Evolutionary conservation across 1,140 invertebrate species (phyloP), one percentile per base, ranked within the genome.

Genomic region (Stratiolaelaps scimitus): DNA sequence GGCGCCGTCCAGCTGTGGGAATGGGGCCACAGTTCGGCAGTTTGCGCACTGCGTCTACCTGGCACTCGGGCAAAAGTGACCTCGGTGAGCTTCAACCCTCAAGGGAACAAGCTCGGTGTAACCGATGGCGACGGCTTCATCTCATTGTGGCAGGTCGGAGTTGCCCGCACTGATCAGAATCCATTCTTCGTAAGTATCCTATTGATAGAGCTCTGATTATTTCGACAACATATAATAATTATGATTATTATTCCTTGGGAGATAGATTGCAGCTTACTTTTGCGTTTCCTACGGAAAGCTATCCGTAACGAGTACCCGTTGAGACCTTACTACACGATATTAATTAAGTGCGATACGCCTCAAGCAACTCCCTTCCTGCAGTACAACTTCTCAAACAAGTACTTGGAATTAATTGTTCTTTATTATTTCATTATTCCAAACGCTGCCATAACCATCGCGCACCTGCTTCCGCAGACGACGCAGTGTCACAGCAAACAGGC

Each of bases 21-120:
- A 79, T 98, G 93, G 92, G 89, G 88, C 23, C 92, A 96, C 76
- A 81, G 84, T 43, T 86, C 89, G 67, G 84, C 88, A 15, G 85
- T 98, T 7, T 86, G 90, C 71, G 86, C 86, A 44, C 88, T 92
- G 5, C 81, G 93, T 65, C 84, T 89, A 28, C 82, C 92, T 0
- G 92, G 92, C 26, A 85, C 87, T 6, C 90, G 87, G 75, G 93
- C 93, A 44, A 98, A 97, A 81, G 93, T 98, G 13, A 96, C 92
- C 0, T 83, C 91, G 68, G 86, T 97, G 28, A 81, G 87, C 56
- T 98, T 98, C 76, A 92, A 89, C 56, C 84, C 89, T 73, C 92
- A 98, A 75, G 95, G 95, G 47, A 98, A 97, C 76, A 98, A 98
- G 81, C 96, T 96, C 75, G 92, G 92, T 26, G 89, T 94, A 0